Evolutionary conservation across 1,140 invertebrate genomes (phyloP), one percentile per base, ranked within the genome.

Genomic region (Achroia grisella): DNA sequence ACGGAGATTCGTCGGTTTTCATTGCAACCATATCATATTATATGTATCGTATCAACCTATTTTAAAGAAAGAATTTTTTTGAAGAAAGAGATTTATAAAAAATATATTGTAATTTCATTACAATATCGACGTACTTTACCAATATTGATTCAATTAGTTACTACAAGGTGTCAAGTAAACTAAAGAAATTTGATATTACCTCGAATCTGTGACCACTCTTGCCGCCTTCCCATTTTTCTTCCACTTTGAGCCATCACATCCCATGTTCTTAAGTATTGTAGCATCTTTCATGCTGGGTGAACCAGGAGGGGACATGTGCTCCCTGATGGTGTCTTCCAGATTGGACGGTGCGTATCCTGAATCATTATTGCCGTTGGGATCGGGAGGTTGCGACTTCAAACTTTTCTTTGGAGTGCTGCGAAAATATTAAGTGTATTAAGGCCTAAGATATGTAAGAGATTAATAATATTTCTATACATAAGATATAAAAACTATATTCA

Each of bases 321-420:
- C 82, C 15, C 70, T 64, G 10, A 78, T 75, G 0, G 70, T 74
- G n/a, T 86, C 89, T 77, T 89, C 90, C 60, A 88, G 73, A 67
- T 90, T 90, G 60, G 90, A 93, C 49, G 91, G 88, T 11, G 90
- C 92, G 79, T 94, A 93, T 33, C 93, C 92, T 30, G 92, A 93
- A 78, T 94, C 93, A 75, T 93, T 93, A 86, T 93, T 93, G 48
- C 92, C 92, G 71, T 93, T 93, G 13, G 91, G 89, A 62, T 93
- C 92, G 17, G 87, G 69, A 27, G 87, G 68, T 52, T 87, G 88
- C 14, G 86, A 86, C 47, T 88, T 89, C 37, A 90, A 71, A 31
- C 86, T 89, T 62, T 89, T 88, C 57, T 67, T 77, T 36, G 71
- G 60, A 10, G 48, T 70, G 49, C 80, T 84, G 50, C 9, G 39